phyloP scores from a whole-genome alignment of 2,113 vertebrate genomes.

The Dascyllus trimaculatus region DNA sequence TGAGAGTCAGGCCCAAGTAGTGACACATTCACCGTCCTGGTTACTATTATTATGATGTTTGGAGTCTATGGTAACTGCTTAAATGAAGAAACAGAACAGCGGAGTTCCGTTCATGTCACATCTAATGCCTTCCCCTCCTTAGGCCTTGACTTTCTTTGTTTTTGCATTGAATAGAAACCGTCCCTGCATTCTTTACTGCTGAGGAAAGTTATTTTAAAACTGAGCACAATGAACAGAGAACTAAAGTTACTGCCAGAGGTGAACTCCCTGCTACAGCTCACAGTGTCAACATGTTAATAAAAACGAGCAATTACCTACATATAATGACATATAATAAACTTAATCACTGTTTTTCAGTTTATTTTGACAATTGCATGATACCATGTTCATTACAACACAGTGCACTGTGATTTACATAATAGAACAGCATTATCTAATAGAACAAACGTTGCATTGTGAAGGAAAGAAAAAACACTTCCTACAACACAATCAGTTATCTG shows the following conservation, averaged over 20 bases:
- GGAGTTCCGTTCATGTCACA: slow-evolving; percentile 17
- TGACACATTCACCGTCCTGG: slow-evolving; percentile 7
- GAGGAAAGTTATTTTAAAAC: slow-evolving; percentile 3
- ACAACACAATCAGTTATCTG: neutral
- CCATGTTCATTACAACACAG: neutral
- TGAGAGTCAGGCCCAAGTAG: slow-evolving; percentile 6
- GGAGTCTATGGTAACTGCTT: slow-evolving; percentile 32
- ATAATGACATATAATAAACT: neutral
- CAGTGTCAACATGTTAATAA: neutral
- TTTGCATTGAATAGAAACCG: slow-evolving; percentile 23
- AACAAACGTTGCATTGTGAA: neutral
- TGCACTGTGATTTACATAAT: neutral
- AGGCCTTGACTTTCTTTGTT: slow-evolving; percentile 25
- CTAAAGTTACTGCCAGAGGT: neutral
- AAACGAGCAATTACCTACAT: slow-evolving; percentile 4
- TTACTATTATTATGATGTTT: slow-evolving; percentile 60
- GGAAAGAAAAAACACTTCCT: neutral
- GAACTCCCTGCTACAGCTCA: neutral
- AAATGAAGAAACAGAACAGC: slow-evolving; percentile 13
- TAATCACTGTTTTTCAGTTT: neutral
- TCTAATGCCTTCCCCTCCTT: neutral
- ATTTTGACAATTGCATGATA: neutral
- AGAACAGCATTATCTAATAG: neutral
- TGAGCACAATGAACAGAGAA: slow-evolving; percentile 18
- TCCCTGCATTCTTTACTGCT: slow-evolving; percentile 13